Base-by-base conservation (phyloP, 53 echinoderm and acorn worm genomes). In the Mesocentrotus franciscanus region DNA sequence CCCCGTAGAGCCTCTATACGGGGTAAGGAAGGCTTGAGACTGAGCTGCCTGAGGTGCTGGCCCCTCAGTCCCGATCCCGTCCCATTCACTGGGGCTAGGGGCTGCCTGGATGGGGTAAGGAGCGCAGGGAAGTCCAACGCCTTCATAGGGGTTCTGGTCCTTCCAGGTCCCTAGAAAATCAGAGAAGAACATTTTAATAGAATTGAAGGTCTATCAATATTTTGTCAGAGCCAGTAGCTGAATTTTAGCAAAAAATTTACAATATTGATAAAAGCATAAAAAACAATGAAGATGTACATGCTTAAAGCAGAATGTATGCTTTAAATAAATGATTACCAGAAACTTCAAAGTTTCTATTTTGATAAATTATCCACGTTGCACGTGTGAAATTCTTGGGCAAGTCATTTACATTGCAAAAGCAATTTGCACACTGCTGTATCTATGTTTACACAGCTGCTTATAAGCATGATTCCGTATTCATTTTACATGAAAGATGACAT, bases 1-100 rank as follows among this genome's bases (percentile, higher is more conserved):
- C 22, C 71, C n/a, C 95, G 61, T 8, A 94, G 70, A 60, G 95
- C 95, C 56, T 94, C 95, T 10, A 94, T 94, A 66, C 95, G 85
- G 49, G 95, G 95, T 18, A 94, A 85, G n/a, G 87, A 85, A 0
- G 95, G 95, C 56, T 94, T 94, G 34, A 94, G 95, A 83, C 29
- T 85, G 27, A 26, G 68, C n/a, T 27, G 24, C 15, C 56, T 39
- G 27, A 70, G 61, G 56, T 94, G 95, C 95, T 94, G 95, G 8
- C 64, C 66, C 33, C 87, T 85, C 55, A 66, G n/a, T 7, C 85
- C 95, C 7, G 95, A 94, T 9, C 95, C 87, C 15, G 62, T 26
- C 55, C 85, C 87, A 20, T 85, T 85, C 66, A 94, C 95, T 27
- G 68, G 10, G 71, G 95, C 95, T 49, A 94, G 71, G 71, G 95